phyloP scores from a whole-genome alignment of 1,140 invertebrate genomes.

The Drosophila watanabei region DNA sequence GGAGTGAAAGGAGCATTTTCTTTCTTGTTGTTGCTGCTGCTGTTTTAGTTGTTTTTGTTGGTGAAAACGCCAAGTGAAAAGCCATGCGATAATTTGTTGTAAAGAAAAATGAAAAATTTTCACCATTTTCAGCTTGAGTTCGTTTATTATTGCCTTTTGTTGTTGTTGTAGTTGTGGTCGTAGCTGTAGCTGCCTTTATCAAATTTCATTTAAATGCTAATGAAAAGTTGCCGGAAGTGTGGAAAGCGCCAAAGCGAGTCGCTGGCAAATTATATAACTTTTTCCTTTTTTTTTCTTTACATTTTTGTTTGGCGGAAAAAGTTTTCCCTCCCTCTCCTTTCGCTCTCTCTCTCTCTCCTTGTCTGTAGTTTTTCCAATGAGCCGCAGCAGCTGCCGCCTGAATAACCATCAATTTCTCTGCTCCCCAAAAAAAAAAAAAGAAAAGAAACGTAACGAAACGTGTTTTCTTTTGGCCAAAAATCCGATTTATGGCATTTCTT shows the following conservation, averaged over 20 bases:
- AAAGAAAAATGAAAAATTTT: slow-evolving; percentile 81
- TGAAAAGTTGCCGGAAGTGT: slow-evolving; percentile 80
- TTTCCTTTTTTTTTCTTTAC: slow-evolving; percentile 26
- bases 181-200: slow-evolving; percentile 51
- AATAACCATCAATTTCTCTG: slow-evolving; percentile 28
- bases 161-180: slow-evolving; percentile 18
- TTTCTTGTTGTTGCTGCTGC: slow-evolving; percentile 41
- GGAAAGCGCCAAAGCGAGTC: slow-evolving; percentile 63
- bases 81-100: slow-evolving; percentile 84
- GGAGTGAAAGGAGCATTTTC: slow-evolving; percentile 79
- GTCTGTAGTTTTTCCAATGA: slow-evolving; percentile 9
- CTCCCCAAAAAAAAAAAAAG: slow-evolving; percentile 1
- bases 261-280: slow-evolving; percentile 73
- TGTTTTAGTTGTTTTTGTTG: slow-evolving; percentile 51
- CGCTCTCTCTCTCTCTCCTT: background rate
- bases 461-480: slow-evolving; percentile 35
- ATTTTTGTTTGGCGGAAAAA: slow-evolving; percentile 53
- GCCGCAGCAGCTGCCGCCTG: slow-evolving; percentile 26
- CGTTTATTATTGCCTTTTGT: slow-evolving; percentile 45
- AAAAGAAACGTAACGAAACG: slow-evolving; percentile 16
- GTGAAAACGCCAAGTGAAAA: slow-evolving; percentile 81
- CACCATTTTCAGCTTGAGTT: slow-evolving; percentile 66
- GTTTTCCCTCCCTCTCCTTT: slow-evolving; percentile 8
- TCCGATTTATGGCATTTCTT: slow-evolving; percentile 54
- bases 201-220: slow-evolving; percentile 84